A percentile compares a stretch with the other conserved stretches of the same genome.
These are phyloP conservation scores for Amphipoea lucens DNA, from an alignment of 2,888 invertebrate genomes.

Conservation along the genomic window DNA sequence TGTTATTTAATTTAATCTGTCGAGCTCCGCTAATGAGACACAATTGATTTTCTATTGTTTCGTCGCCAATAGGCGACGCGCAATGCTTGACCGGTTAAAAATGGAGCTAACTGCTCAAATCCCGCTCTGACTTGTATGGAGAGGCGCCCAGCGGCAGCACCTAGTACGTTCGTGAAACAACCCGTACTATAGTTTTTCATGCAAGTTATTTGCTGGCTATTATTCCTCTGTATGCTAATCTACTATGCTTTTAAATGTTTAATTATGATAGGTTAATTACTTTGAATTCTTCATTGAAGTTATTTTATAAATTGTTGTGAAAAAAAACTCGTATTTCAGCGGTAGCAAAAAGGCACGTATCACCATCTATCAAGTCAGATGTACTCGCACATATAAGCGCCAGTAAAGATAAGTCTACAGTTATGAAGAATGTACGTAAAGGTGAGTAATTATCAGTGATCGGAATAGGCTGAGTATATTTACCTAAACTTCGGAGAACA, in stretches of 20 bases:
- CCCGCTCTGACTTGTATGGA: neutral
- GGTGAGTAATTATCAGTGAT: no score
- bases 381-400: constrained; percentile 16
- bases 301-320: neutral
- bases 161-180: neutral
- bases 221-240: neutral
- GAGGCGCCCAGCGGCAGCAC: neutral
- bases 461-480: no score
- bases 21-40: no score
- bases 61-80: no score
- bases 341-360: constrained; percentile 47
- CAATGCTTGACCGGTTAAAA: neutral
- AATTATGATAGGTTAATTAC: neutral
- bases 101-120: neutral
- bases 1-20: neutral
- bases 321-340: constrained; percentile 29
- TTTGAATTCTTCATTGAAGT: neutral
- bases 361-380: constrained; percentile 47
- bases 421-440: constrained; percentile 48
- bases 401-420: constrained; percentile 26
- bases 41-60: no score
- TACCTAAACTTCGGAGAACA: no score
- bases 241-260: neutral
- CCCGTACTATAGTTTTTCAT: neutral
- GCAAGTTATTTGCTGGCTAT: neutral